Conservation (phyloP, 2,797 vertebrate genomes). For the Neopelma chrysocephalum region DNA sequence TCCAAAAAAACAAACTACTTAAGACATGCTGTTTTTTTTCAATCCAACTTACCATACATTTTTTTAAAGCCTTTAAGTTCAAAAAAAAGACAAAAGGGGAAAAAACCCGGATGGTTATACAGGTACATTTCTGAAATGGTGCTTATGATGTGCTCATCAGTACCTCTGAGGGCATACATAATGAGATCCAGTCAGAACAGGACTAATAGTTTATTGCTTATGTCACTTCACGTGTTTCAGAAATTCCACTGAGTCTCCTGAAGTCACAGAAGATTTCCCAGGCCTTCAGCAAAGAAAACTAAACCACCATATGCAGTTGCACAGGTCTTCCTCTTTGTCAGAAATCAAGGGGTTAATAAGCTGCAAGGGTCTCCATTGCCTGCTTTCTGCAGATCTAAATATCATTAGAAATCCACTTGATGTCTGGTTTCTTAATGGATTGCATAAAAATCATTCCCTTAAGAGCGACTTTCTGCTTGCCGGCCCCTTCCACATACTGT, state of each 20-base stretch:
- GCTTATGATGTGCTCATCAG: neutral
- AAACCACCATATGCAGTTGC: neutral
- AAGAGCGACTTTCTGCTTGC: neutral
- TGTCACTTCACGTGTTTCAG: neutral
- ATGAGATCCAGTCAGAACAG: neutral
- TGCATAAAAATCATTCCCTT: neutral
- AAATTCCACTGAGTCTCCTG: neutral
- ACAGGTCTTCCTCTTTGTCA: neutral
- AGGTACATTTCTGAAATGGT: neutral
- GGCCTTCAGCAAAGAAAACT: neutral
- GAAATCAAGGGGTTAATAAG: neutral
- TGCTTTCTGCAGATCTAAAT: neutral
- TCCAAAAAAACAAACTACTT: neutral
- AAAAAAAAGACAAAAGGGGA: neutral
- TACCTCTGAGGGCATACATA: neutral
- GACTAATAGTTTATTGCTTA: neutral
- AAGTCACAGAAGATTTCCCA: neutral
- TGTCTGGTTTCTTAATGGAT: neutral
- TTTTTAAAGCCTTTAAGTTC: neutral
- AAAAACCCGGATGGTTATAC: neutral
- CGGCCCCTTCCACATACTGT: neutral
- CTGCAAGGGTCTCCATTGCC: neutral
- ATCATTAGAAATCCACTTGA: neutral
- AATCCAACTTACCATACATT: neutral
- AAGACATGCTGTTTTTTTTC: neutral